A percentile compares a stretch with the other conserved stretches of the same genome.
Evolutionary conservation across 2,113 vertebrate genomes (phyloP).

Genomic region (Zosterops pallidus): DNA sequence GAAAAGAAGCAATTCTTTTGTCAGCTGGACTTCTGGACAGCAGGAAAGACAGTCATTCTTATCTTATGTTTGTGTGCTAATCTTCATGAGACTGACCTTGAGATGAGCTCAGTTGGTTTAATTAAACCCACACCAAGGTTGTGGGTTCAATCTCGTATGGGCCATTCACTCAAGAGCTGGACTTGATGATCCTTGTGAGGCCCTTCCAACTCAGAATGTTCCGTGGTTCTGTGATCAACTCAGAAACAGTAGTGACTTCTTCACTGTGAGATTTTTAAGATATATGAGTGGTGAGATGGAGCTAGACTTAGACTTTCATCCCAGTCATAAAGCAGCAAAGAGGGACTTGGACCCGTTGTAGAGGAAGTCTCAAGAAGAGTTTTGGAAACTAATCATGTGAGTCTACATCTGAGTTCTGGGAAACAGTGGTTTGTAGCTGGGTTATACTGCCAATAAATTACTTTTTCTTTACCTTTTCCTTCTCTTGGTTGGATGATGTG

Average conservation of each 20-base stretch:
- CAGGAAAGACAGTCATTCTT: neutral
- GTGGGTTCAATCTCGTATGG: neutral
- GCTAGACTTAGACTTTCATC: neutral
- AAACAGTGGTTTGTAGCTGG: neutral
- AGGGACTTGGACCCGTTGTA: neutral
- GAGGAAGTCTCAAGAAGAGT: neutral
- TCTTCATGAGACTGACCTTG: neutral
- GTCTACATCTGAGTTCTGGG: neutral
- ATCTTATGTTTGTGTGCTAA: neutral
- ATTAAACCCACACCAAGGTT: fast-evolving
- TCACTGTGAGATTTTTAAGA: neutral
- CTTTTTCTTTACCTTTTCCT: neutral
- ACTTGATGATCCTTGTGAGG: too few relatives aligned
- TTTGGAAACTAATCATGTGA: neutral
- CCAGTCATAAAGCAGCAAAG: neutral
- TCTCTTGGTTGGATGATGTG: neutral
- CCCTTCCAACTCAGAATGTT: neutral
- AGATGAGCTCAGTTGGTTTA: neutral
- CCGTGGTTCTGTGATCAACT: neutral
- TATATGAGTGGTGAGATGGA: neutral
- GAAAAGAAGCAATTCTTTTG: constrained; percentile 27
- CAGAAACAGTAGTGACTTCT: neutral
- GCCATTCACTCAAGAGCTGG: neutral
- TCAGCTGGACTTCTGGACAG: neutral
- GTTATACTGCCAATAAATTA: neutral